Evolutionary conservation across 1,140 invertebrate species (phyloP).

Genomic region (Psilanteris sp.): DNA sequence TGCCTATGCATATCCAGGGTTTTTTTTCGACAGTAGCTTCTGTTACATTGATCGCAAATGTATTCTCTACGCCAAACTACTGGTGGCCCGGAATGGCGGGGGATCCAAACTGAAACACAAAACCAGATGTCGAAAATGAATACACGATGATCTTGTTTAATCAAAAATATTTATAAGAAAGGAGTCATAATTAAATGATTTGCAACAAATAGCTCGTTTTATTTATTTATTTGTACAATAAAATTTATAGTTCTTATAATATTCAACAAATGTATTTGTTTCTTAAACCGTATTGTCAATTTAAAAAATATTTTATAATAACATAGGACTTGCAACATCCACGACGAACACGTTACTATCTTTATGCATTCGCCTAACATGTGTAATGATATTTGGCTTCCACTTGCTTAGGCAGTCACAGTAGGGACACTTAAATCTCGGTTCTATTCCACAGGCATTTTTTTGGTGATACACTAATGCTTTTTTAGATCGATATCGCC

Average conservation of each 20-base stretch:
- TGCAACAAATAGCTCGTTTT: neutral
- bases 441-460: slow-evolving; percentile 75
- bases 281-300: no score
- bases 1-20: slow-evolving; percentile 32
- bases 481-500: slow-evolving; percentile 38
- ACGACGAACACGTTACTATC: slow-evolving; percentile 20
- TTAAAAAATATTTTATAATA: slow-evolving; percentile 10
- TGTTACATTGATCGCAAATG: slow-evolving; percentile 27
- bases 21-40: slow-evolving; percentile 31
- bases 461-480: slow-evolving; percentile 47
- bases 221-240: no score
- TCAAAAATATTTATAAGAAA: neutral
- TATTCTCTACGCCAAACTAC: slow-evolving; percentile 1
- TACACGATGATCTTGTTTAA: no score
- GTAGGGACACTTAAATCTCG: slow-evolving; percentile 73
- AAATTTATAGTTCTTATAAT: no score
- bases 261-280: no score
- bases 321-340: neutral
- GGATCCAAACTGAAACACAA: slow-evolving; percentile 41
- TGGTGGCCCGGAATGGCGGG: neutral
- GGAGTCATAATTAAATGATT: neutral
- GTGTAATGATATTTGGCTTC: slow-evolving; percentile 64
- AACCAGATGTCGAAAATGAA: no score
- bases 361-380: slow-evolving; percentile 61
- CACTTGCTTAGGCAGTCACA: slow-evolving; percentile 70